phyloP scores from a whole-genome alignment of 2,113 vertebrate species.

The Platysternon megacephalum region DNA sequence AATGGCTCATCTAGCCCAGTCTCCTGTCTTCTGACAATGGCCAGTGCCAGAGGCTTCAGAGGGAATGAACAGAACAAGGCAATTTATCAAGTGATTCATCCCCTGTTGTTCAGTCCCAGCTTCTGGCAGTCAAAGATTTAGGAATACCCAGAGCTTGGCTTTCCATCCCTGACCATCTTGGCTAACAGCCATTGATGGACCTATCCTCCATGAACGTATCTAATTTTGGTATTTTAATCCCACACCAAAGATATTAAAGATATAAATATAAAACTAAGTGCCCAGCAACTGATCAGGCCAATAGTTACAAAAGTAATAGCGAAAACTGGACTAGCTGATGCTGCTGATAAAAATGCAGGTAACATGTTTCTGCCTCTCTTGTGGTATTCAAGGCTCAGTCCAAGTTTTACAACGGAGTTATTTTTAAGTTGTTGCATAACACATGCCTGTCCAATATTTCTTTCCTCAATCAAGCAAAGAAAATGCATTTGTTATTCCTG shows the following conservation, averaged over 20 bases:
- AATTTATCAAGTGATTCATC: not conserved
- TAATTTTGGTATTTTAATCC: not conserved
- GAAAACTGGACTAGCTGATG: slow-evolving; percentile 30
- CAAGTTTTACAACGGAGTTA: slow-evolving; percentile 70
- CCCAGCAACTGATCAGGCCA: slow-evolving; percentile 52
- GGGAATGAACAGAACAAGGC: not conserved
- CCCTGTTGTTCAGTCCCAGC: not conserved
- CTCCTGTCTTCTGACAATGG: not conserved
- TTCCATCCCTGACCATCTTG: not conserved
- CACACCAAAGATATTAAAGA: slow-evolving; percentile 15
- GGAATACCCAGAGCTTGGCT: not conserved
- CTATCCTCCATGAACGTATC: not conserved
- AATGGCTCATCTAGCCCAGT: not conserved
- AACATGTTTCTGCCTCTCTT: slow-evolving; percentile 61
- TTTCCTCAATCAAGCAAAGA: slow-evolving; percentile 70
- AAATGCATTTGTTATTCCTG: slow-evolving; percentile 70
- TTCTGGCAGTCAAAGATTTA: not conserved
- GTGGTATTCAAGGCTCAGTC: slow-evolving; percentile 61
- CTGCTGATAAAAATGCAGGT: slow-evolving; percentile 60
- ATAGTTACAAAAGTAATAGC: slow-evolving; percentile 50
- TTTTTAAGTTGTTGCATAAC: slow-evolving; percentile 75
- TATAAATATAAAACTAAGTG: slow-evolving; percentile 15
- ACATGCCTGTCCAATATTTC: slow-evolving; percentile 69
- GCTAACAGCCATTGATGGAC: not conserved
- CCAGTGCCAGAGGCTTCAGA: not conserved